Base-by-base conservation (phyloP, 2,797 vertebrate species). In the Picus viridis region DNA sequence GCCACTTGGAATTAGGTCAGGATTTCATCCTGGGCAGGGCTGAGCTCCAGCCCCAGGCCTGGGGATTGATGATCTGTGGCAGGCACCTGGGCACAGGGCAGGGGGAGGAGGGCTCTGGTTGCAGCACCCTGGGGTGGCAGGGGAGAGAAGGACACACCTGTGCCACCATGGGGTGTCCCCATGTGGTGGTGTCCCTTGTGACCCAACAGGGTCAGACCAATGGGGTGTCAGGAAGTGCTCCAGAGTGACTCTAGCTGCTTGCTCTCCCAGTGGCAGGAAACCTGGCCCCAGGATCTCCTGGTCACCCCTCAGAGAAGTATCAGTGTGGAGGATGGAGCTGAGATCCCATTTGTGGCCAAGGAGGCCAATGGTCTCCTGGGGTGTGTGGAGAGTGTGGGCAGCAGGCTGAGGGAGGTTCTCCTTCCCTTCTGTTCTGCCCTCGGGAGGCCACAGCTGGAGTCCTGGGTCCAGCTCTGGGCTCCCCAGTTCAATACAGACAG, bases 1-100 rank as follows among this genome's bases (percentile, higher is more conserved):
- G 96, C 94, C 72, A 7, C 20, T 68, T 67, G 39, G 85, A 96
- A 96, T 96, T 94, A 95, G 96, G 95, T 95, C 97, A 97, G 67
- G 78, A 82, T 78, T 65, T 67, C 85, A 49, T 92, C 88, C 53
- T 18, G 16, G 71, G 76, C 49, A 24, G 24, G 24, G 85, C 87
- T 91, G 69, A 86, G 68, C 88, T 65, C 49, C 64, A 1, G 2
- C 83, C 57, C 86, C 83, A 67, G 87, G 62, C 81, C 80, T 23
- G 5, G 58, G 93, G 88, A 91, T 45, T 71, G 95, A 71, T 51
- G 93, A 63, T 10, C 45, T 1, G 26, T 86, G 91, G 94, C 95
- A 94, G 93, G n/a, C 23, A 8, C 64, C 54, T 1, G 13, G 79
- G 72, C 79, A 83, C 56, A 67, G 72, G 74, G 47, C 34, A 86